Conservation (phyloP, 2,888 invertebrate genomes). For the Pyrrhosoma nymphula region DNA sequence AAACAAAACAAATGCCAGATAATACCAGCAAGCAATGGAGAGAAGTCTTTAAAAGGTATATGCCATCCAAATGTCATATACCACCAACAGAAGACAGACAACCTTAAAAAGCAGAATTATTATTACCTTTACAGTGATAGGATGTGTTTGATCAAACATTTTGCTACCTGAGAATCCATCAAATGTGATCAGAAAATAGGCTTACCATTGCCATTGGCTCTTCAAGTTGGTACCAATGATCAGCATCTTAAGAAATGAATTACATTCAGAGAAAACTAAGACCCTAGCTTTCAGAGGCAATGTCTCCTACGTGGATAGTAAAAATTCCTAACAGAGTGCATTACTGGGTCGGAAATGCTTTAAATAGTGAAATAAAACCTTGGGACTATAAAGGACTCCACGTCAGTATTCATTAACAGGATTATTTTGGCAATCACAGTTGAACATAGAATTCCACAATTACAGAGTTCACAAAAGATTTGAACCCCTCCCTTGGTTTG, state of each 20-base stretch:
- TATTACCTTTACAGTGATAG: conserved; percentile 59
- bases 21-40: conserved; percentile 67
- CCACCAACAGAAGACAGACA: conserved; percentile 58
- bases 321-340: conserved; percentile 48
- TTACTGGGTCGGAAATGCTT: conserved; percentile 26
- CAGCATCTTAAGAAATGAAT: conserved; percentile 40
- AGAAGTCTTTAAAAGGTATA: conserved; percentile 55
- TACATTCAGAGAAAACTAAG: conserved; percentile 17
- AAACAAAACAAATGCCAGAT: conserved; percentile 66
- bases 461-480: conserved; percentile 26
- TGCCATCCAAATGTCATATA: conserved; percentile 23
- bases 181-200: conserved; percentile 61
- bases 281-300: conserved; percentile 32
- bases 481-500: conserved; percentile 28
- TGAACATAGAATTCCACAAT: conserved; percentile 48
- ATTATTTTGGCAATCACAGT: conserved; percentile 55
- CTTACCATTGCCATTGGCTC: conserved; percentile 29
- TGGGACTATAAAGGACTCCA: conserved; percentile 2
- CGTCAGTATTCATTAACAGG: conserved; percentile 24
- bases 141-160: conserved; percentile 54
- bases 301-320: conserved; percentile 41
- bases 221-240: conserved; percentile 19
- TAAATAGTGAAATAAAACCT: background rate
- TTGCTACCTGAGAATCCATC: conserved; percentile 67
- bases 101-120: conserved; percentile 50